These are phyloP conservation scores for Orchesellides sinensis DNA, from an alignment of 2,888 invertebrate species.

Conservation along the genomic window DNA sequence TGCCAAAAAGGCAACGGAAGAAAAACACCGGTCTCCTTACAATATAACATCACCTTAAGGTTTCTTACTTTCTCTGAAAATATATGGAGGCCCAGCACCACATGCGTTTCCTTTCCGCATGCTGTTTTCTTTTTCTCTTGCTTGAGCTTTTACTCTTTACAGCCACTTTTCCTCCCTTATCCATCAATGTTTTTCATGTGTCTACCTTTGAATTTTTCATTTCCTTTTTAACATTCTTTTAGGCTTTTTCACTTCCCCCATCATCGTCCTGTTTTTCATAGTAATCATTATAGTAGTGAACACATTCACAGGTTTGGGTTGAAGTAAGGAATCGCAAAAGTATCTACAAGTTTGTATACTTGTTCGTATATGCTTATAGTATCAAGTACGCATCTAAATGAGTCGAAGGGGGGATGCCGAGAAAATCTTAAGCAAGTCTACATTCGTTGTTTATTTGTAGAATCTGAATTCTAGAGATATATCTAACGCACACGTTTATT, in stretches of 20 bases:
- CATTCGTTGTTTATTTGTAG: too few relatives aligned
- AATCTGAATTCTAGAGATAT: too few relatives aligned
- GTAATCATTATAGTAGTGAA: too few relatives aligned
- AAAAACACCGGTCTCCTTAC: neutral
- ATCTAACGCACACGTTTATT: too few relatives aligned
- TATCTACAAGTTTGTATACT: too few relatives aligned
- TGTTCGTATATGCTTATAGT: too few relatives aligned
- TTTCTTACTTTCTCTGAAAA: neutral
- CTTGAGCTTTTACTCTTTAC: neutral
- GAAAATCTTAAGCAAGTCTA: too few relatives aligned
- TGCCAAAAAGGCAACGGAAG: constrained; percentile 6
- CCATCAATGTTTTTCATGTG: constrained; percentile 71
- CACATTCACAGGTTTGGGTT: too few relatives aligned
- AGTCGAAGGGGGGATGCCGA: too few relatives aligned
- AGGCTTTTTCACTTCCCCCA: neutral
- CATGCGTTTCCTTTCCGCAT: neutral
- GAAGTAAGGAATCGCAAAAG: too few relatives aligned
- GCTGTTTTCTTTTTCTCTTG: constrained; percentile 1
- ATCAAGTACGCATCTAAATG: too few relatives aligned
- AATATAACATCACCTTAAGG: neutral
- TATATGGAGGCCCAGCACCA: neutral
- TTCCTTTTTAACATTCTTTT: constrained; percentile 50
- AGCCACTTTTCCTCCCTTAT: constrained; percentile 64
- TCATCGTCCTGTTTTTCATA: neutral
- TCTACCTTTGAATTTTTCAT: constrained; percentile 74